Percentiles rank a stretch among this genome's conserved stretches.
These are phyloP conservation scores for Temnothorax longispinosus DNA, from an alignment of 1,140 invertebrate genomes.

Conservation along the genomic window DNA sequence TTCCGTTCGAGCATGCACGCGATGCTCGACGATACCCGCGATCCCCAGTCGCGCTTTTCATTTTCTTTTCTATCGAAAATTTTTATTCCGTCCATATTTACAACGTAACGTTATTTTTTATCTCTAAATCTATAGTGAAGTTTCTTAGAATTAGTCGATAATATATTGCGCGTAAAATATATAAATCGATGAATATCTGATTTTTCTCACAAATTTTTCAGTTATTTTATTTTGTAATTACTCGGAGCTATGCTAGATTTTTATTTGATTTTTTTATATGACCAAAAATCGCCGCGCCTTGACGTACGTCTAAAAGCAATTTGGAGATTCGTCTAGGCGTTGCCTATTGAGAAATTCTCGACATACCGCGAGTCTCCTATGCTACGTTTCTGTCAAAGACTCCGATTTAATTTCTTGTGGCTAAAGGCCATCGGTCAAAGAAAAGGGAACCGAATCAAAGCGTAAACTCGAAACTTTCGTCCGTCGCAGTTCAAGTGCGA, in stretches of 20 bases:
- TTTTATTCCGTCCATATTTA: slow-evolving; percentile 11
- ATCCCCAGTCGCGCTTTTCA: neutral
- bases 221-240: neutral
- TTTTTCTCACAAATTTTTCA: neutral
- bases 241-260: neutral
- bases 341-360: slow-evolving; percentile 56
- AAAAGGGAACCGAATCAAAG: slow-evolving; percentile 79
- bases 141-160: neutral
- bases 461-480: slow-evolving; percentile 83
- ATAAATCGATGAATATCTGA: neutral
- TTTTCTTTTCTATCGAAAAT: neutral
- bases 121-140: neutral
- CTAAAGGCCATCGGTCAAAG: slow-evolving; percentile 56
- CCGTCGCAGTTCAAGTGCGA: slow-evolving; percentile 41
- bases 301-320: neutral
- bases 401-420: slow-evolving; percentile 83
- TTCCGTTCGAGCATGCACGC: slow-evolving; percentile 44
- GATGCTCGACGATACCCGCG: neutral
- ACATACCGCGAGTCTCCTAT: neutral
- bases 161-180: neutral
- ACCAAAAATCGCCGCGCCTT: slow-evolving; percentile 22
- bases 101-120: neutral
- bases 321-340: slow-evolving; percentile 9
- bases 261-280: neutral
- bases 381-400: slow-evolving; percentile 80